phyloP scores from a whole-genome alignment of 2,797 vertebrate species.

The Enteromius anoplus region DNA sequence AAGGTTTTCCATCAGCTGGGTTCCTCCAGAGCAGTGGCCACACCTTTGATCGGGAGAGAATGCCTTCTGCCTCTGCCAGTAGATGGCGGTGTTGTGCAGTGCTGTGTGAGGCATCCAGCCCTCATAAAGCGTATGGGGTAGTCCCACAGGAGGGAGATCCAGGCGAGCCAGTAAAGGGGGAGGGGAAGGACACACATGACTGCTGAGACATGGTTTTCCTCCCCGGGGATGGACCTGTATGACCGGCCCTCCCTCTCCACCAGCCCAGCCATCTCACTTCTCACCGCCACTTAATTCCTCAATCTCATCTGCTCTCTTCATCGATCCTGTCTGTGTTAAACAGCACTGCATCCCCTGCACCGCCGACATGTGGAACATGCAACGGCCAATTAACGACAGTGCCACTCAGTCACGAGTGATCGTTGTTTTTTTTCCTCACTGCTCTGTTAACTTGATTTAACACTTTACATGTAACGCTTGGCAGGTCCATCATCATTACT shows the following conservation, averaged over 20 bases:
- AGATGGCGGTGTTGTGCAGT: conserved; percentile 63
- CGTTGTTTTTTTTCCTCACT: not conserved
- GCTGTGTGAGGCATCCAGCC: conserved; percentile 29
- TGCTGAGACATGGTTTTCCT: conserved; percentile 50
- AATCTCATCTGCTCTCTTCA: conserved; percentile 52
- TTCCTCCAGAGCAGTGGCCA: not conserved
- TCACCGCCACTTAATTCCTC: conserved; percentile 55
- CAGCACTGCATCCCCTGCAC: conserved; percentile 44
- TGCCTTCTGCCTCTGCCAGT: conserved; percentile 58
- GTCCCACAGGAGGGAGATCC: conserved; percentile 42
- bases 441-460: not conserved
- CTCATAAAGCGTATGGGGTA: conserved; percentile 36
- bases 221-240: conserved; percentile 42
- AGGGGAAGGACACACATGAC: conserved; percentile 38
- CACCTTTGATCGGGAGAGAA: not conserved
- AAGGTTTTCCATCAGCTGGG: not conserved
- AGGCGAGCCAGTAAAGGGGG: conserved; percentile 9
- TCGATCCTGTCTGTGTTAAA: conserved; percentile 55
- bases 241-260: conserved; percentile 29
- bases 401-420: conserved; percentile 35
- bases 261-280: conserved; percentile 24
- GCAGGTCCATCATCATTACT: too few relatives aligned
- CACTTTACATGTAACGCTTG: not conserved
- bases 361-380: conserved; percentile 21
- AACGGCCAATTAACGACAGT: conserved; percentile 40